phyloP scores from a whole-genome alignment of 1,140 invertebrate genomes.

The Orius insidiosus region DNA sequence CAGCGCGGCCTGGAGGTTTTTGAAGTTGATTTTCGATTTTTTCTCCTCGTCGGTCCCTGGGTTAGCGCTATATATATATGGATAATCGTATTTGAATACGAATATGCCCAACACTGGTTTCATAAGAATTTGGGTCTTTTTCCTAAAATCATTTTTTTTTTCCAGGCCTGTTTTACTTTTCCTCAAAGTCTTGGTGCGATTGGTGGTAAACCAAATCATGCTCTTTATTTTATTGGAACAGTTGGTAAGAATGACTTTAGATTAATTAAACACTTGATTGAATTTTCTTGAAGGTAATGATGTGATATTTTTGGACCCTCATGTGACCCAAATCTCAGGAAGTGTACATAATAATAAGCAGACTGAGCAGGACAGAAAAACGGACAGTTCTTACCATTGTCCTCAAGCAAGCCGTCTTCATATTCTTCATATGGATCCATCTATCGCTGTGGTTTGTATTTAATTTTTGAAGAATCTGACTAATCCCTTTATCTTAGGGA shows the following conservation, averaged over 20 bases:
- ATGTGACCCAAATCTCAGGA: conserved; percentile 72
- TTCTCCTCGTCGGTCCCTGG: too few relatives aligned
- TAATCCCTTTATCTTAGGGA: conserved; percentile 39
- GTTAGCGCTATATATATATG: too few relatives aligned
- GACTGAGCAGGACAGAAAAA: conserved; percentile 50
- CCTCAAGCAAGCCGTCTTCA: conserved; percentile 67
- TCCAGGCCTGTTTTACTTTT: conserved; percentile 74
- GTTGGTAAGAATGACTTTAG: conserved; percentile 49
- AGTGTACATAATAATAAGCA: conserved; percentile 50
- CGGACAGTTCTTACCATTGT: conserved; percentile 77
- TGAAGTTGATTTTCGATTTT: too few relatives aligned
- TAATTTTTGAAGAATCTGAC: background rate
- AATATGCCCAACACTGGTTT: too few relatives aligned
- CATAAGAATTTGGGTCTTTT: conserved; percentile 13
- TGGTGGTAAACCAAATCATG: conserved; percentile 95
- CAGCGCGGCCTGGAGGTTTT: too few relatives aligned
- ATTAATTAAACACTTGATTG: background rate
- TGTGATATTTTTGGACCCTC: conserved; percentile 86
- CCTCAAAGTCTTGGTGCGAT: conserved; percentile 87
- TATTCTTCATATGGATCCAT: conserved; percentile 81
- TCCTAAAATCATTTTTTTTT: conserved; percentile 22
- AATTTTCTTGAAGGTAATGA: conserved; percentile 48
- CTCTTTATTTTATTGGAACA: conserved; percentile 92
- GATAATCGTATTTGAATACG: too few relatives aligned
- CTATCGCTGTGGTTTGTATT: conserved; percentile 67